phyloP scores from a whole-genome alignment of 2,113 vertebrate genomes.

The Aplodontia rufa region DNA sequence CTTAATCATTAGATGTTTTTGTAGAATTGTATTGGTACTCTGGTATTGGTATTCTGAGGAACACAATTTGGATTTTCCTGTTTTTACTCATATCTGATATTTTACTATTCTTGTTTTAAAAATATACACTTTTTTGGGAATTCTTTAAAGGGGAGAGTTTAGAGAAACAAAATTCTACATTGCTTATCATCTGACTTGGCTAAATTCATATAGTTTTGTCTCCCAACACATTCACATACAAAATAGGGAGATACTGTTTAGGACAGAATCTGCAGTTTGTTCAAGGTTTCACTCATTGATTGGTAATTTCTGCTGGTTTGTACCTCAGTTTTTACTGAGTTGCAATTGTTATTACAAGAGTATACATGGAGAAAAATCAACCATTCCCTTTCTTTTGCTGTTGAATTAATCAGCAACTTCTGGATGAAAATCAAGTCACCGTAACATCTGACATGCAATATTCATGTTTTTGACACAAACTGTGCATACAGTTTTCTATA shows the following conservation, averaged over 20 bases:
- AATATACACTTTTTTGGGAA: neutral
- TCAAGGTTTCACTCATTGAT: constrained; percentile 14
- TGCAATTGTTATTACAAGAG: neutral
- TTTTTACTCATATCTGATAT: neutral
- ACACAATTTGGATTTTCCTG: neutral
- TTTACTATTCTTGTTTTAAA: neutral
- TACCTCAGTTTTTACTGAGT: neutral
- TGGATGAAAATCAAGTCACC: neutral
- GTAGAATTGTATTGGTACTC: too few species aligned
- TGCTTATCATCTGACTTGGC: neutral
- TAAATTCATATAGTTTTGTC: neutral
- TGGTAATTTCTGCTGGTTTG: neutral
- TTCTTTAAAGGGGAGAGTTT: neutral
- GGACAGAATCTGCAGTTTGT: neutral
- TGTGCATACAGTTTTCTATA: neutral
- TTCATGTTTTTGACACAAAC: neutral
- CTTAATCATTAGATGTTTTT: neutral
- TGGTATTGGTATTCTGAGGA: neutral
- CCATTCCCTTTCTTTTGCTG: neutral
- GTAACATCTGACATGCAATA: neutral
- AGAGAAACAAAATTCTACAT: neutral
- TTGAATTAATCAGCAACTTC: neutral
- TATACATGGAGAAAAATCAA: constrained; percentile 17
- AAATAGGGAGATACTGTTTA: neutral
- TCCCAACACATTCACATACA: accelerated